These are phyloP conservation scores for Hypanus sabinus DNA, from an alignment of 2,113 vertebrate genomes.

Conservation along the genomic window DNA sequence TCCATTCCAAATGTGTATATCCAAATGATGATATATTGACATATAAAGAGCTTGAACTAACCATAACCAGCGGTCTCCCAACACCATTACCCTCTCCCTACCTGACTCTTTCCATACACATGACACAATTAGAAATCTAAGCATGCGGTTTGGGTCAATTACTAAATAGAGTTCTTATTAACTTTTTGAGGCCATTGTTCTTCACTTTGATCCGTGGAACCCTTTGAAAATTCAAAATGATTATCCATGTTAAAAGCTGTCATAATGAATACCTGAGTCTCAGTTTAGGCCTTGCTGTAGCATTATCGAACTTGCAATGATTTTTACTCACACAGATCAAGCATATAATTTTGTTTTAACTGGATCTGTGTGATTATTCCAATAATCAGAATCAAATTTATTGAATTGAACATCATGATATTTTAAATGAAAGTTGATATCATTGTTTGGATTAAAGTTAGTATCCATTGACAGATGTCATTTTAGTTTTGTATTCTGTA, in stretches of 20 bases:
- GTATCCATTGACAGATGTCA: not conserved
- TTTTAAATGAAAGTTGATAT: not conserved
- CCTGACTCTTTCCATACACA: no score
- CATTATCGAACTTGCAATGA: not conserved
- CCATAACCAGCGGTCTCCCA: not conserved
- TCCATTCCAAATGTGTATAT: not conserved
- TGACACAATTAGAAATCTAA: not conserved
- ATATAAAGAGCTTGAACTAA: not conserved
- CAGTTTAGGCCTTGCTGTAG: not conserved
- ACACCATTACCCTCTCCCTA: no score
- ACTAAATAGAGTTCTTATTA: not conserved
- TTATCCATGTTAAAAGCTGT: not conserved
- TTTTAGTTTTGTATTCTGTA: not conserved
- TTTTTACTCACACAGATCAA: not conserved
- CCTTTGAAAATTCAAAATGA: not conserved
- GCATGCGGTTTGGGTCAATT: not conserved
- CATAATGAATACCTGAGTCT: not conserved
- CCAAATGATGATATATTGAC: not conserved
- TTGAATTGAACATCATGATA: no score
- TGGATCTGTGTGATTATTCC: not conserved
- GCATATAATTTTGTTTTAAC: not conserved
- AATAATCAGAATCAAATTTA: not conserved
- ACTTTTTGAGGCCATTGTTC: not conserved
- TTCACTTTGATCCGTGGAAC: not conserved
- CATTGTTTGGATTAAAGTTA: not conserved